These are phyloP conservation scores for Yoshiicerus persimilis DNA, from an alignment of 1,140 invertebrate genomes.

Conservation along the genomic window DNA sequence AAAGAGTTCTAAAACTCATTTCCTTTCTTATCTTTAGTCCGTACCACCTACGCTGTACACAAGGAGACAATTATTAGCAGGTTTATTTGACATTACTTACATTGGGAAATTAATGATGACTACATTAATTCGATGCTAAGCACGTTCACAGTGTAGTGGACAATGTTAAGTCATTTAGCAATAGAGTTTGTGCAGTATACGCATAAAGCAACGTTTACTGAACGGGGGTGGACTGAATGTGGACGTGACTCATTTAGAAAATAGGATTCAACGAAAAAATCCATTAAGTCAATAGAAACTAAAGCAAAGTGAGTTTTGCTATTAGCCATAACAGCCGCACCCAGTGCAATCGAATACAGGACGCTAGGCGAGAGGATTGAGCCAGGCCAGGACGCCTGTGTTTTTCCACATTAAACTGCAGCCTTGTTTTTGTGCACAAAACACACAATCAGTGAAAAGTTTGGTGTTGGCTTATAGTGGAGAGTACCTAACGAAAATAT, in stretches of 20 bases:
- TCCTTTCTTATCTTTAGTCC: background rate
- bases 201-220: background rate
- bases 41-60: background rate
- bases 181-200: too few relatives aligned
- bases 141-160: background rate
- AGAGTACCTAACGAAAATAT: background rate
- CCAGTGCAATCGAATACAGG: background rate
- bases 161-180: background rate
- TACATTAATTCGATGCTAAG: background rate
- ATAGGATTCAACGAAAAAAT: slow-evolving; percentile 1
- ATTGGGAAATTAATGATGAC: background rate
- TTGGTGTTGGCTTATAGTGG: background rate
- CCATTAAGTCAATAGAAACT: slow-evolving; percentile 11
- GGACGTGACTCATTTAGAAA: slow-evolving; percentile 22
- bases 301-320: slow-evolving; percentile 1
- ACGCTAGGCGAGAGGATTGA: background rate
- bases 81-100: background rate
- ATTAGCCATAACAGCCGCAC: background rate
- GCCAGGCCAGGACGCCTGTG: background rate
- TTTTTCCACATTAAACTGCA: background rate
- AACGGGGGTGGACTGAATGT: background rate
- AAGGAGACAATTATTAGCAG: background rate
- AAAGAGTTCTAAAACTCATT: background rate
- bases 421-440: slow-evolving; percentile 8
- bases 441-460: background rate